Conservation (phyloP, 2,113 vertebrate species). For the Aix galericulata region DNA sequence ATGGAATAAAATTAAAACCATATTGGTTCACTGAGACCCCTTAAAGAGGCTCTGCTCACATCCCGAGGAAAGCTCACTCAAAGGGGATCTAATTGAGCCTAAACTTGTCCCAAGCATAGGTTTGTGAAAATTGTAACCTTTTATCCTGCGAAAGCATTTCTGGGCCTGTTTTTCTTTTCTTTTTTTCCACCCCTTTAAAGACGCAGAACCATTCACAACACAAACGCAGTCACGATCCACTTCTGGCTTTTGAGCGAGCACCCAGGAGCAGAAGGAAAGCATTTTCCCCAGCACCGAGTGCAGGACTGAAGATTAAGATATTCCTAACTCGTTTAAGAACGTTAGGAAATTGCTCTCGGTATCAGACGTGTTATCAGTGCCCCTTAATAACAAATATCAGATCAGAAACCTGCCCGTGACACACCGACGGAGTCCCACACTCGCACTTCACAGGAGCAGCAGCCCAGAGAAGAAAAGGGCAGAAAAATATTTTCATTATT, state of each 20-base stretch:
- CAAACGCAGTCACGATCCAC: rapidly evolving
- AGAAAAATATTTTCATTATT: slow-evolving; percentile 19
- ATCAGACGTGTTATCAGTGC: neutral
- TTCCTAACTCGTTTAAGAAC: neutral
- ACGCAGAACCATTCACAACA: neutral
- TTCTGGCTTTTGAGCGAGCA: rapidly evolving
- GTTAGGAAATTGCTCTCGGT: neutral
- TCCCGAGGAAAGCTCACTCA: neutral
- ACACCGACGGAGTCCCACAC: neutral
- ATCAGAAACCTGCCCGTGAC: neutral
- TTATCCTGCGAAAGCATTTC: neutral
- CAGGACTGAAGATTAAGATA: neutral
- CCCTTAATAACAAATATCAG: neutral
- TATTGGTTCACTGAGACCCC: neutral
- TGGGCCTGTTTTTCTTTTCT: neutral
- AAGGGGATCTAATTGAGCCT: neutral
- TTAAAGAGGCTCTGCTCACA: neutral
- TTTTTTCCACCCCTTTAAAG: neutral
- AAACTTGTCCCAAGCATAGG: neutral
- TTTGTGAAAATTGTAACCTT: neutral
- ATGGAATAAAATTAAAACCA: neutral
- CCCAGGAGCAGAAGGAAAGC: neutral
- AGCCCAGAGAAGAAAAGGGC: neutral
- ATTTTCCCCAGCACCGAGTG: rapidly evolving
- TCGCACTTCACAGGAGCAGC: neutral